Evolutionary conservation across 2,113 vertebrate genomes (phyloP).

Genomic region (Laticauda laticaudata): DNA sequence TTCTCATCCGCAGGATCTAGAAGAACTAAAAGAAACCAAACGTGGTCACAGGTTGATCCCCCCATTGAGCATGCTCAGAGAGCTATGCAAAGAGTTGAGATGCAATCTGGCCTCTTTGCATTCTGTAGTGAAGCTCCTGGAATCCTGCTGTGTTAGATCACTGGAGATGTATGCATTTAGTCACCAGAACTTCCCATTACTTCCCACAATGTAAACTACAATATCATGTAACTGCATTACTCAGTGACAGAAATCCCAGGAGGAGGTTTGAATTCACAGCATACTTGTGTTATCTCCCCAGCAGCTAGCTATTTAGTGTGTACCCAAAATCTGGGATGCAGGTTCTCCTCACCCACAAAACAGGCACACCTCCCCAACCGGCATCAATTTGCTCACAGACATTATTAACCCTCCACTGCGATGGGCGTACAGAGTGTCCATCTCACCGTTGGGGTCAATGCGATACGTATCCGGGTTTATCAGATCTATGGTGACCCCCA

Average conservation of each 20-base stretch:
- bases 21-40: conserved; percentile 70
- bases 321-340: background rate
- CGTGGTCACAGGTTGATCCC: background rate
- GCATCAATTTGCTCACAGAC: background rate
- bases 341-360: background rate
- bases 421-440: fast-evolving
- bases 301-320: no score
- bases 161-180: background rate
- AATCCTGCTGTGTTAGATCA: background rate
- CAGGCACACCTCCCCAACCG: background rate
- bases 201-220: background rate
- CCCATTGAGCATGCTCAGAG: background rate
- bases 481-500: conserved; percentile 92
- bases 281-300: background rate
- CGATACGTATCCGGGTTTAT: conserved; percentile 95
- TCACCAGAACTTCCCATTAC: background rate
- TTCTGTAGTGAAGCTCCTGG: background rate
- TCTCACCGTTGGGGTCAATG: conserved; percentile 84
- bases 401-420: no score
- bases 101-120: background rate
- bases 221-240: background rate
- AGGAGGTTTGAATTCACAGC: background rate
- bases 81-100: background rate
- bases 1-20: conserved; percentile 92
- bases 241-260: background rate